phyloP scores from a whole-genome alignment of 1,140 invertebrate genomes.

The Sitobion miscanthi region DNA sequence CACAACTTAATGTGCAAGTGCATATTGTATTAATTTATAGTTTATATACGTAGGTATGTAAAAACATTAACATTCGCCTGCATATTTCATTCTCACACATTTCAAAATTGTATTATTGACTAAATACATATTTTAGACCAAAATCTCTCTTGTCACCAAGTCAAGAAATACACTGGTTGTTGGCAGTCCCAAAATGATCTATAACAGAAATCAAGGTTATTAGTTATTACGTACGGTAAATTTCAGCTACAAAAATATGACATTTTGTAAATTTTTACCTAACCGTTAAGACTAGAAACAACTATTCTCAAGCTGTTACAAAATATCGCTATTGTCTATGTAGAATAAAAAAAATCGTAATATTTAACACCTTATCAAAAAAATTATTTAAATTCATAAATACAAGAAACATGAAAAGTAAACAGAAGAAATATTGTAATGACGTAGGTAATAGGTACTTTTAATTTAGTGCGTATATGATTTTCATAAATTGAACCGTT shows the following conservation, averaged over 20 bases:
- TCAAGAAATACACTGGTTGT: constrained; percentile 39
- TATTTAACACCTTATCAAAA: background rate
- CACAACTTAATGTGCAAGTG: background rate
- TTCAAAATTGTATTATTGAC: background rate
- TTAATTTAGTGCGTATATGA: background rate
- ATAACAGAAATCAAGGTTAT: constrained; percentile 52
- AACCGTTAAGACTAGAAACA: background rate
- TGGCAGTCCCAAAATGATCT: constrained; percentile 45
- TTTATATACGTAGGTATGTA: background rate
- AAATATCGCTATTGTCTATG: background rate
- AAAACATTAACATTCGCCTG: background rate
- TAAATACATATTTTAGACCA: constrained; percentile 14
- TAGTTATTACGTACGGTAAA: constrained; percentile 1
- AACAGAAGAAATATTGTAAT: background rate
- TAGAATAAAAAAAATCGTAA: background rate
- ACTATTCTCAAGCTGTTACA: background rate
- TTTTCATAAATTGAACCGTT: background rate
- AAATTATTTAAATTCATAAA: background rate
- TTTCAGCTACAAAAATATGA: constrained; percentile 28
- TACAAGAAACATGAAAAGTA: background rate
- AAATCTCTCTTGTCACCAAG: constrained; percentile 43
- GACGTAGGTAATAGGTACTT: background rate
- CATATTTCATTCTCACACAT: background rate
- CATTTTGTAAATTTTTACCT: constrained; percentile 19
- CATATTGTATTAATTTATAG: background rate